Base-by-base conservation (phyloP, 2,797 vertebrate species). In the Acrocephalus scirpaceus region DNA sequence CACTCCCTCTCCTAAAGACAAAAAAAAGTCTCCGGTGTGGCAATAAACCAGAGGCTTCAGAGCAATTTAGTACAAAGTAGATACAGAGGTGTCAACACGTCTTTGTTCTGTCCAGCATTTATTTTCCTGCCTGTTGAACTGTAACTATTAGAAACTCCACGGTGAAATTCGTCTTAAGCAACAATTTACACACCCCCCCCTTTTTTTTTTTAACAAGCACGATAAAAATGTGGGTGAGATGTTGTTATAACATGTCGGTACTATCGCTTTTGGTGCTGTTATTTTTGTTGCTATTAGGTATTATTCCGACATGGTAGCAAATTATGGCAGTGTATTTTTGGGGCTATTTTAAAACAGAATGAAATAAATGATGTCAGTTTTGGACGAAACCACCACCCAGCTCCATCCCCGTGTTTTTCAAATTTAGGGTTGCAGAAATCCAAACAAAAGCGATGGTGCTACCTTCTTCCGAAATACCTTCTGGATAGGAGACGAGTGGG, bases 301-400 rank as follows among this genome's bases (percentile, higher is more conserved):
- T 97, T 97, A 97, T 97, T 97, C 93, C 70, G 61, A 94, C 76
- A 78, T 61, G 88, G 78, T 85, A 96, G 95, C 79, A 95, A 95
- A 97, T 95, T 75, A 86, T 88, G 95, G 79, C 77, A 95, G 80
- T 84, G 82, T 96, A 74, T 90, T 96, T 91, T 97, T 95, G 84
- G 88, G 93, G 62, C 48, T 93, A 16, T 76, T 97, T 91, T 65
- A 90, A 91, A 95, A 93, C 36, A 94, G 64, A 97, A 82, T 81
- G 1, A 88, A 75, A 96, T 91, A 95, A 94, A 90, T 48, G 27
- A 76, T 53, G 84, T 54, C 30, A 32, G 60, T 20, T 88, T 85
- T 69, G 78, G 60, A 97, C 93, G 84, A 97, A 95, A 78, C n/a
- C 69, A 40, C 48, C 57, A 85, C 17, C 18, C 69, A 61, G 44